Percentiles rank a stretch among this genome's conserved stretches.
These are phyloP conservation scores for Hypomesus transpacificus DNA, from an alignment of 2,113 vertebrate genomes.

Conservation along the genomic window DNA sequence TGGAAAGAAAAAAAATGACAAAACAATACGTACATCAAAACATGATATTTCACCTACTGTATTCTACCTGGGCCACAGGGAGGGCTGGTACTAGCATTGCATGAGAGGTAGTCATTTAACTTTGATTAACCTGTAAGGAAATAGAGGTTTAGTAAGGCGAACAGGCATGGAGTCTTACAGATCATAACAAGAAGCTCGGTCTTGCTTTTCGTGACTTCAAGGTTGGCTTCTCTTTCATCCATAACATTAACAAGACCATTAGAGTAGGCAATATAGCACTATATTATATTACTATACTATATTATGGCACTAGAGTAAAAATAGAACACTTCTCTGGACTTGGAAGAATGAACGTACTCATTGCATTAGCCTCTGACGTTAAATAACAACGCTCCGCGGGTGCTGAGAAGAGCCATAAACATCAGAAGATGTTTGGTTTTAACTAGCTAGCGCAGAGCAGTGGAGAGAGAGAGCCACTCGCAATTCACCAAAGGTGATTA, in stretches of 20 bases:
- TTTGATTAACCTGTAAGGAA: conserved; percentile 20
- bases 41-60: not conserved
- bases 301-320: not conserved
- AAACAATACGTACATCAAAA: conserved; percentile 13
- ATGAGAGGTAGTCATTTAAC: not conserved
- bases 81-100: too few species aligned
- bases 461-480: conserved; percentile 16
- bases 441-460: conserved; percentile 13
- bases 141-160: conserved; percentile 26
- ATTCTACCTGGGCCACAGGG: too few species aligned
- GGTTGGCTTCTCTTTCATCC: conserved; percentile 18
- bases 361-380: conserved; percentile 10
- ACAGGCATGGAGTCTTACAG: conserved; percentile 6
- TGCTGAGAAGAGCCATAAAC: conserved; percentile 25
- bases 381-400: conserved; percentile 11
- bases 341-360: conserved; percentile 18
- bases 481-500: conserved; percentile 37
- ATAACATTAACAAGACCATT: conserved; percentile 11
- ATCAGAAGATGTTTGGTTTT: conserved; percentile 23
- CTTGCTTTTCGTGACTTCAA: conserved; percentile 4
- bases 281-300: too few species aligned
- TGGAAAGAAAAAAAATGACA: conserved; percentile 60
- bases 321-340: not conserved
- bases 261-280: not conserved
- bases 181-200: conserved; percentile 5